Conservation (phyloP, 2,888 invertebrate species). For the Anaspis maculata region DNA sequence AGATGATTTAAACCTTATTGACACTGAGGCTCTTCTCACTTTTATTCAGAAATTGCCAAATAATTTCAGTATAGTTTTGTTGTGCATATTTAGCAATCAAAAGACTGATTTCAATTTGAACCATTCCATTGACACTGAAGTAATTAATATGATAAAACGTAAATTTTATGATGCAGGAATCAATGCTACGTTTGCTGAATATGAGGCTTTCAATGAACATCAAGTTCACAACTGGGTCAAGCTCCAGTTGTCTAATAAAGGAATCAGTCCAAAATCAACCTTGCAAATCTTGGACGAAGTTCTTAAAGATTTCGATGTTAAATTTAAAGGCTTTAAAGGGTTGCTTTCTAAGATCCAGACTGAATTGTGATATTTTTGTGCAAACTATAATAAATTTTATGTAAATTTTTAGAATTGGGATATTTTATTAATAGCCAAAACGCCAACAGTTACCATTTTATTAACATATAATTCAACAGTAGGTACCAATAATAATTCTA, state of each 20-base stretch:
- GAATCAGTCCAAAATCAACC: conserved; percentile 12
- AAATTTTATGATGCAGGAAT: conserved; percentile 19
- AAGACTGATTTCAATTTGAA: conserved; percentile 17
- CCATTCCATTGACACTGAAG: conserved; percentile 18
- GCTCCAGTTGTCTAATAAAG: conserved; percentile 16
- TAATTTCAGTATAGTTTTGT: conserved; percentile 18
- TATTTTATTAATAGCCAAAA: too few species aligned
- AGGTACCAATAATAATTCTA: too few species aligned
- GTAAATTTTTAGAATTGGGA: too few species aligned
- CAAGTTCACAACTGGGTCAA: conserved; percentile 22
- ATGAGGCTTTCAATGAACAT: conserved; percentile 21
- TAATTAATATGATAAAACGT: conserved; percentile 18
- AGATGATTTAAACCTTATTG: conserved; percentile 25
- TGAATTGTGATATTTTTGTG: conserved; percentile 6
- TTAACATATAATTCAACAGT: too few species aligned
- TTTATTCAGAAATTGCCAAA: conserved; percentile 25
- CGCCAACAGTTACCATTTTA: too few species aligned
- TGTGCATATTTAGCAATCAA: conserved; percentile 30
- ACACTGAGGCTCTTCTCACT: conserved; percentile 18
- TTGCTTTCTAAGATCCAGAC: conserved; percentile 19
- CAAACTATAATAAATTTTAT: too few species aligned
- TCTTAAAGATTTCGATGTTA: conserved; percentile 21
- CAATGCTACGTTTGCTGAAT: conserved; percentile 21
- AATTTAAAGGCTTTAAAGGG: conserved; percentile 25
- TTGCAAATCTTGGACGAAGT: conserved; percentile 17